These are phyloP conservation scores for Mellilla xanthometata DNA, from an alignment of 2,888 invertebrate genomes.

Conservation along the genomic window DNA sequence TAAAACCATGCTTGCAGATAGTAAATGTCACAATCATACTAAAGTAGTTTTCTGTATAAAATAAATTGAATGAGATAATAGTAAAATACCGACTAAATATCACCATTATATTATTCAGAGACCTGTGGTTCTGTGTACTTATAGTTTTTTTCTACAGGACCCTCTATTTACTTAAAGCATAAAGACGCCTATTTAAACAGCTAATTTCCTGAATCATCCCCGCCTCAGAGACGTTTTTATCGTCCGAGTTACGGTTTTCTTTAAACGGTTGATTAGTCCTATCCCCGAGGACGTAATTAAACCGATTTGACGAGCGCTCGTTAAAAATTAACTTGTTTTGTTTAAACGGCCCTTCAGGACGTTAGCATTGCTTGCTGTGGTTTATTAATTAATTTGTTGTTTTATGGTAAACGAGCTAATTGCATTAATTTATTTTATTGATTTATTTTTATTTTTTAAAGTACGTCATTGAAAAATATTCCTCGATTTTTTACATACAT, in stretches of 20 bases:
- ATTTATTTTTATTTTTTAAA: too few species aligned
- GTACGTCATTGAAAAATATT: too few species aligned
- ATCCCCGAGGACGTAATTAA: constrained; percentile 64
- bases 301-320: constrained; percentile 63
- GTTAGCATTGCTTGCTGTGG: constrained; percentile 13
- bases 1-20: too few species aligned
- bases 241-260: constrained; percentile 43
- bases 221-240: constrained; percentile 49
- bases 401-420: too few species aligned
- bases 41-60: too few species aligned
- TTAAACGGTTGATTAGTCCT: constrained; percentile 62
- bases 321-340: constrained; percentile 65
- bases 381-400: constrained; percentile 24
- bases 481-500: too few species aligned
- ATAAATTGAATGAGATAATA: too few species aligned
- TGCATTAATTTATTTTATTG: background rate
- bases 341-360: constrained; percentile 34
- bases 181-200: constrained; percentile 40
- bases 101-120: too few species aligned
- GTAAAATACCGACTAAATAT: too few species aligned
- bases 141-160: too few species aligned
- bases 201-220: constrained; percentile 57
- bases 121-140: too few species aligned
- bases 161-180: background rate
- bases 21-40: too few species aligned